Evolutionary conservation across 1,140 invertebrate genomes (phyloP), one percentile per base, ranked within the genome.

Genomic region (Ceratina japonica): DNA sequence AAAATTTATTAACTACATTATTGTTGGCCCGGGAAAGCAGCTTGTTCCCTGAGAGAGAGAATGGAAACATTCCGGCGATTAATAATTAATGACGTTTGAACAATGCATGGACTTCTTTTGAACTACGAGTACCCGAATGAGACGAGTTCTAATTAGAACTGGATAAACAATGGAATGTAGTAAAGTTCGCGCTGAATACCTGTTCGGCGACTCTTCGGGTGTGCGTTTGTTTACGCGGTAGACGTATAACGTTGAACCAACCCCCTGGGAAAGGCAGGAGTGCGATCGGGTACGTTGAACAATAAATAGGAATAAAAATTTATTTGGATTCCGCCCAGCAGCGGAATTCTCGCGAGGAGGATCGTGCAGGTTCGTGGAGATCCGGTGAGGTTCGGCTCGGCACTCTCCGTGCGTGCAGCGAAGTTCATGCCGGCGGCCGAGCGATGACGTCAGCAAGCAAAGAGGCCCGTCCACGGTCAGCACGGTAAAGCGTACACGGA

Each of bases 391-490:
- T 49, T 86, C 85, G 82, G 82, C 37, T 85, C 81, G 70, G 80
- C 54, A 52, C 69, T 79, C 81, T 82, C 83, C 83, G 85, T 85
- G 83, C 75, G 75, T 82, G 81, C 78, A 77, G 83, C 83, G 81
- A 89, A 75, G 83, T 87, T 85, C 84, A 89, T 87, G 88, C 87
- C 89, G 89, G 82, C 88, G 86, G 86, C 84, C 83, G 84, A 83
- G 83, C 84, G 86, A 71, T 90, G 86, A 87, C 87, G 86, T 87
- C 84, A 84, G 78, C 86, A 83, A 58, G 63, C 80, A 75, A 84
- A 84, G 82, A 85, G 82, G 82, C 70, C 82, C 68, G 82, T 83
- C 76, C 77, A 80, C 79, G 70, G 83, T 59, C 73, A 80, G 80
- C 78, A 71, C 68, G 63, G 75, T 82, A 83, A 83, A 82, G 81